These are phyloP conservation scores for Agriopis marginaria DNA, from an alignment of 2,888 invertebrate species.

Conservation along the genomic window DNA sequence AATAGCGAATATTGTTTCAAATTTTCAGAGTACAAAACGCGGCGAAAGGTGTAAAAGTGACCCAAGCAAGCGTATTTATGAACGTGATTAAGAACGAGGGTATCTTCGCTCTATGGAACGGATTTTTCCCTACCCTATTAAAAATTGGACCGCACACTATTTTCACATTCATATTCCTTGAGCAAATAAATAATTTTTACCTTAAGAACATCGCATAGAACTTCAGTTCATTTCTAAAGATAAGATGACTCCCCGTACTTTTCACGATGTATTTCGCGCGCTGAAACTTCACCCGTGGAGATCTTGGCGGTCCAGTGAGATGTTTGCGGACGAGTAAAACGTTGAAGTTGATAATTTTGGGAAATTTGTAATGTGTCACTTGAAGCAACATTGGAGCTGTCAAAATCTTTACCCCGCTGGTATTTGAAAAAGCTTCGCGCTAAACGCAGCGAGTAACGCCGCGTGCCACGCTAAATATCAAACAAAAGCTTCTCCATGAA, in stretches of 20 bases:
- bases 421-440: too few relatives aligned
- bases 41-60: slow-evolving; percentile 89
- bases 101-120: slow-evolving; percentile 97
- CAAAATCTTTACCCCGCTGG: too few relatives aligned
- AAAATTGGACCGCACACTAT: slow-evolving; percentile 99
- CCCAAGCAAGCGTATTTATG: slow-evolving; percentile 90
- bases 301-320: too few relatives aligned
- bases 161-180: slow-evolving; percentile 97
- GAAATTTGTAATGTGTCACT: too few relatives aligned
- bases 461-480: too few relatives aligned
- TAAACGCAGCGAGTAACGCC: too few relatives aligned
- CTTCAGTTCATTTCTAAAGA: background rate
- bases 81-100: slow-evolving; percentile 95
- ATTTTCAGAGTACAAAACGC: slow-evolving; percentile 96
- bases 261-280: background rate
- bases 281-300: background rate
- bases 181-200: slow-evolving; percentile 92
- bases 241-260: background rate
- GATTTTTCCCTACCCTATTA: slow-evolving; percentile 97
- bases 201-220: slow-evolving; percentile 37
- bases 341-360: too few relatives aligned
- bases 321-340: too few relatives aligned
- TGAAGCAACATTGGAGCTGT: too few relatives aligned
- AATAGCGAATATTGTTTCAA: background rate
- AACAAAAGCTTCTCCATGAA: too few relatives aligned